These are phyloP conservation scores for Plebejus anna DNA, from an alignment of 2,888 invertebrate genomes.

Conservation along the genomic window DNA sequence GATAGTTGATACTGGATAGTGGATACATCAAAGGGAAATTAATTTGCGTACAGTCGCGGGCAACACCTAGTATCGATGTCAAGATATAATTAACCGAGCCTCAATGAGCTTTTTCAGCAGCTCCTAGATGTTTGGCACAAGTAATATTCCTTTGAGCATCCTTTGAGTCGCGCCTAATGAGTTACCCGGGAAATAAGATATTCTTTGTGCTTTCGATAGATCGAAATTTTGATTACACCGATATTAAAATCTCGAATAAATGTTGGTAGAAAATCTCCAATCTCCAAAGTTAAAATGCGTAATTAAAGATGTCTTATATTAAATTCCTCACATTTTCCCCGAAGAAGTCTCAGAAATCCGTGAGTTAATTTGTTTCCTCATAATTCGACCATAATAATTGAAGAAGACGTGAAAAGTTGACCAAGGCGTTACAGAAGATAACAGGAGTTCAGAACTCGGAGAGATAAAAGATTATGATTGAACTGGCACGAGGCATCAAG, in stretches of 20 bases:
- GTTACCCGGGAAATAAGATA: neutral
- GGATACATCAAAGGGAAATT: too few species aligned
- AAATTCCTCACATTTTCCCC: neutral
- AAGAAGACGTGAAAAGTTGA: neutral
- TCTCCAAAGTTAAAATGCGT: neutral
- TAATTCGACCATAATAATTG: neutral
- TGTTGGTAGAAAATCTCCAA: neutral
- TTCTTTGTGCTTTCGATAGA: neutral
- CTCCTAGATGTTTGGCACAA: neutral
- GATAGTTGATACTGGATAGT: too few species aligned
- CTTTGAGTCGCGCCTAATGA: neutral
- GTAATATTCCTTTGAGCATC: constrained; percentile 14
- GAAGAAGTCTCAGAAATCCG: neutral
- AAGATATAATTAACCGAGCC: neutral
- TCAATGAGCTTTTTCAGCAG: neutral
- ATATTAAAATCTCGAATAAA: neutral
- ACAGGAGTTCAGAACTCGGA: neutral
- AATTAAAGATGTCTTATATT: neutral
- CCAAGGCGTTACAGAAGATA: neutral
- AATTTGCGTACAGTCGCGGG: neutral
- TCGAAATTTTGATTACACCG: neutral
- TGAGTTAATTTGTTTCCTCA: neutral
- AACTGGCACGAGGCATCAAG: neutral
- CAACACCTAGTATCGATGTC: neutral
- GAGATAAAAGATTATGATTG: neutral